phyloP scores from a whole-genome alignment of 53 echinoderm and acorn worm species.

The Hippasteria phrygiana region DNA sequence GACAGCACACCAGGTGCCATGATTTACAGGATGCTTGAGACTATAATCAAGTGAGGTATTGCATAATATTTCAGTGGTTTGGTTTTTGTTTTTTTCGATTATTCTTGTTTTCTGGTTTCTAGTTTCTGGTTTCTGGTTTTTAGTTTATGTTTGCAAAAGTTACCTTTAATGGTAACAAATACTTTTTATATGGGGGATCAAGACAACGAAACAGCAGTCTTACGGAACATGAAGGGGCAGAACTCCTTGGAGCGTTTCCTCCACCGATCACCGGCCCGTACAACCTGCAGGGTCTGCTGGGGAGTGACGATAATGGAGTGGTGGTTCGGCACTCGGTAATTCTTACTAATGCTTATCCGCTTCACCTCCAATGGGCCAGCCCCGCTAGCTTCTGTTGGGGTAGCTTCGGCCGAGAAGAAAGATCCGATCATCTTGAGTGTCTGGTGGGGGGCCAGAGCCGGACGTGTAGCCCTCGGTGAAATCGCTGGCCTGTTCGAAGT shows the following conservation, averaged over 20 bases:
- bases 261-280: not conserved
- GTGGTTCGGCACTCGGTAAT: constrained; percentile 44
- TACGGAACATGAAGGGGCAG: constrained; percentile 42
- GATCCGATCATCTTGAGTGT: constrained; percentile 62
- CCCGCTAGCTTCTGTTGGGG: not conserved
- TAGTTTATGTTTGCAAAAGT: too few species aligned
- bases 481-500: constrained; percentile 28
- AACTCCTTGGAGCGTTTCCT: constrained; percentile 24
- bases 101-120: too few species aligned
- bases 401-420: constrained; percentile 49
- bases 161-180: too few species aligned
- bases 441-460: constrained; percentile 45
- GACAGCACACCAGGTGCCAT: too few species aligned
- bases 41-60: too few species aligned
- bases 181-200: too few species aligned
- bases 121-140: too few species aligned
- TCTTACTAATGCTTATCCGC: constrained; percentile 24
- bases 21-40: too few species aligned
- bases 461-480: too few species aligned
- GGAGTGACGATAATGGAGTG: constrained; percentile 45
- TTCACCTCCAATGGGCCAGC: not conserved
- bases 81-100: too few species aligned
- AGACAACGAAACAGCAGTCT: not conserved
- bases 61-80: too few species aligned
- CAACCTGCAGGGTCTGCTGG: constrained; percentile 33